Evolutionary conservation across 2,888 invertebrate genomes (phyloP).

Genomic region (Drosophila longiperda): DNA sequence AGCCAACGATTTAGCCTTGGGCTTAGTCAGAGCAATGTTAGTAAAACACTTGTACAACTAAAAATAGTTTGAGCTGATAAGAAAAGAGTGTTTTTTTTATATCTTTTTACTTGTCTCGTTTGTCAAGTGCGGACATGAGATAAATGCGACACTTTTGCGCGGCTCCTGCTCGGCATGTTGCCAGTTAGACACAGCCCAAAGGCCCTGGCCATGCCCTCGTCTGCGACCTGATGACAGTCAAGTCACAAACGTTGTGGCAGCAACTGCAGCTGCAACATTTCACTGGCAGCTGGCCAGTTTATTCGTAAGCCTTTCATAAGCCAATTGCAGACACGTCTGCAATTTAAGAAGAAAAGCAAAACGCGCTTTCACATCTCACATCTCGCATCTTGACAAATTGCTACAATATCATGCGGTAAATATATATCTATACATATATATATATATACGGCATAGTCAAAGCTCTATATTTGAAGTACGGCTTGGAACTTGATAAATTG

Average conservation of each 20-base stretch:
- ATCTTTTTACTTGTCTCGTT: constrained; percentile 37
- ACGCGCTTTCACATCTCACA: neutral
- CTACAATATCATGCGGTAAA: constrained; percentile 12
- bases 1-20: constrained; percentile 1
- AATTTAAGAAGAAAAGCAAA: constrained; percentile 22
- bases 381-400: constrained; percentile 44
- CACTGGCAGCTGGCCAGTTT: constrained; percentile 61
- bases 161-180: constrained; percentile 42
- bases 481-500: neutral
- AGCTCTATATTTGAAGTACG: neutral
- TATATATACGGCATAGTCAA: neutral
- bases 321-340: constrained; percentile 42
- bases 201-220: constrained; percentile 39
- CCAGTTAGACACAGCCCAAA: constrained; percentile 39
- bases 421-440: neutral
- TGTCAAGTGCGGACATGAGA: constrained; percentile 41
- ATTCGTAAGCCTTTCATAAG: constrained; percentile 44
- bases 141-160: constrained; percentile 45
- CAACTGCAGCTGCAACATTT: constrained; percentile 36
- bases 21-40: constrained; percentile 9
- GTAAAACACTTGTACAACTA: constrained; percentile 40
- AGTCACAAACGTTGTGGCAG: neutral
- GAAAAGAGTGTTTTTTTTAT: constrained; percentile 11
- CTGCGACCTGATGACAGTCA: constrained; percentile 50
- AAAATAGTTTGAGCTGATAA: constrained; percentile 5